These are phyloP conservation scores for Trichogramma dendrolimi DNA, from an alignment of 2,888 invertebrate genomes.

Conservation along the genomic window DNA sequence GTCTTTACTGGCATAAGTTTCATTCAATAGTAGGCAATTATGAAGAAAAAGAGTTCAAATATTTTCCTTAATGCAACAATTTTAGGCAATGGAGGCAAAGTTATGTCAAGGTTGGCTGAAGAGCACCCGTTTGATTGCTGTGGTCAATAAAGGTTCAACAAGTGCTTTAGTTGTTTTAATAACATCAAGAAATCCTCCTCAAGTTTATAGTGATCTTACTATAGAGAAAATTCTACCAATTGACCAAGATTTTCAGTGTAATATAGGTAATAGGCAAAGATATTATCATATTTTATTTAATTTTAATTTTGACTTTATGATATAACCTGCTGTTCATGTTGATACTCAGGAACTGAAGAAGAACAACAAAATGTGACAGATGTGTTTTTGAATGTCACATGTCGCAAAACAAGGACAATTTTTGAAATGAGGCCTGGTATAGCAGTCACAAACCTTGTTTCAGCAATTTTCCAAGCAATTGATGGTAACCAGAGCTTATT, in stretches of 20 bases:
- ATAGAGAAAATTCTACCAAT: conserved; percentile 78
- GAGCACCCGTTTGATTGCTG: conserved; percentile 57
- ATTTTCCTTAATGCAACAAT: conserved; percentile 39
- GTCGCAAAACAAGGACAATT: conserved; percentile 54
- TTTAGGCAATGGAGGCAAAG: conserved; percentile 51
- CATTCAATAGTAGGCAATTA: not conserved
- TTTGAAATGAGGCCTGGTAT: conserved; percentile 59
- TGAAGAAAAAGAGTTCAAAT: conserved; percentile 8
- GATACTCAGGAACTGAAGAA: conserved; percentile 54
- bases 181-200: conserved; percentile 63
- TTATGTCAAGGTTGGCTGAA: conserved; percentile 56
- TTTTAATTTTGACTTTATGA: conserved; percentile 1
- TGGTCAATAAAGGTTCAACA: conserved; percentile 58
- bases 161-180: conserved; percentile 59
- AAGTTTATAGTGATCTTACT: conserved; percentile 71
- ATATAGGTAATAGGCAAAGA: conserved; percentile 58
- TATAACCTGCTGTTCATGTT: not conserved
- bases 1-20: conserved; percentile 4
- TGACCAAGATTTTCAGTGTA: conserved; percentile 74
- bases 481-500: conserved; percentile 57
- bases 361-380: conserved; percentile 54
- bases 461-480: conserved; percentile 69
- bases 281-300: not conserved
- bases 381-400: conserved; percentile 57
- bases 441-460: conserved; percentile 68